Evolutionary conservation across 2,888 invertebrate genomes (phyloP).

Genomic region (Ichneumoninae sp.): DNA sequence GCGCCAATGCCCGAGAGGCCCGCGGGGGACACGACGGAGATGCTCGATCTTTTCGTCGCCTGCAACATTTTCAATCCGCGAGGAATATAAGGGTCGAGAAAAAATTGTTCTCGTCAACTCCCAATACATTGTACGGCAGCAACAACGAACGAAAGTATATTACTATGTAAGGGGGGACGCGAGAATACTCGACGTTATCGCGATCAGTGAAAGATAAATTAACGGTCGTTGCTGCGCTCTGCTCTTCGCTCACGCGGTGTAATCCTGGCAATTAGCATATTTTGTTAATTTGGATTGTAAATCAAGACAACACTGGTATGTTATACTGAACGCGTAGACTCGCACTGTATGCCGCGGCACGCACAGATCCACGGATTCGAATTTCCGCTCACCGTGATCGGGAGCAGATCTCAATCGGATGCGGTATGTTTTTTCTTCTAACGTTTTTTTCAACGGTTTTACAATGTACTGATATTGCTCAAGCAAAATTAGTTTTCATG

Average conservation of each 20-base stretch:
- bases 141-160: conserved; percentile 24
- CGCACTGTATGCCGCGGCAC: conserved; percentile 11
- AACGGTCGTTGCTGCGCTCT: conserved; percentile 51
- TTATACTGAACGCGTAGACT: conserved; percentile 30
- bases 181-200: conserved; percentile 47
- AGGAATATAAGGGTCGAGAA: background rate
- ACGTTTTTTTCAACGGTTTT: conserved; percentile 38
- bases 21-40: background rate
- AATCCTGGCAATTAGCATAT: conserved; percentile 68
- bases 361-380: conserved; percentile 16
- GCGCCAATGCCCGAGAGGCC: background rate
- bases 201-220: conserved; percentile 57
- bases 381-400: conserved; percentile 54
- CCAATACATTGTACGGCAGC: background rate
- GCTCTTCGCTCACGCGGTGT: conserved; percentile 44
- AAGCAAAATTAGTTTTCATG: background rate
- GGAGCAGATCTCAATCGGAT: conserved; percentile 55
- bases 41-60: conserved; percentile 4
- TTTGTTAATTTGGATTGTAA: conserved; percentile 74
- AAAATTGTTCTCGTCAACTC: background rate
- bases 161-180: background rate
- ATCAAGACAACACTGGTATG: conserved; percentile 54
- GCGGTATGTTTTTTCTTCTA: conserved; percentile 29
- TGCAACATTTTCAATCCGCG: background rate
- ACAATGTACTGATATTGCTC: background rate